Base-by-base conservation (phyloP, 2,888 invertebrate species). In the Acanthacorydalis orientalis region DNA sequence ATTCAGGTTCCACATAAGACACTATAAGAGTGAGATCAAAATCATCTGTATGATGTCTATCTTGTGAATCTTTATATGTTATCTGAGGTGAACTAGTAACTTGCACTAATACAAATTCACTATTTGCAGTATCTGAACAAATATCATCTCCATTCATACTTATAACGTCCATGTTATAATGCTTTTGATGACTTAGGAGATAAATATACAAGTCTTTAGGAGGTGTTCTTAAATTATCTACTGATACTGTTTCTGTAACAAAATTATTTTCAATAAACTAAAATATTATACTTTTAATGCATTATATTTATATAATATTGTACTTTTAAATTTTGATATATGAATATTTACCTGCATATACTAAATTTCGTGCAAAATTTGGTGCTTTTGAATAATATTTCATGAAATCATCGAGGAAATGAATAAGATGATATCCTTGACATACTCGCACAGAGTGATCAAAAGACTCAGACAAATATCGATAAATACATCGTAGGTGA, bases 311-410 rank as follows among this genome's bases (percentile, higher is more conserved):
- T 40, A 9, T 11, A 34, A 34, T 10, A 9, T 34, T 38, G 35
- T 39, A 16, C 38, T 7, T 47, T 23, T n/a, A n/a, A n/a, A 31
- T 12, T 23, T 16, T 38, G 32, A 45, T 47, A 14, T 12, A 41
- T 44, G 43, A 39, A 42, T 44, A 52, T 56, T 53, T 65, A 80
- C 82, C 81, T 60, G 80, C 73, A 56, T 78, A 72, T 31, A 84
- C 72, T 52, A 80, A 72, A 65, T 83, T 85, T 53, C 82, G 68
- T 1, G 85, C 80, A 59, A 77, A 83, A 62, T 80, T 80, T 2
- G 86, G 85, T 7, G 83, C 78, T 62, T 83, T 80, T 44, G 76
- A 78, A 59, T 84, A 85, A 60, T 83, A 83, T 59, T 80, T 78
- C 51, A 79, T 72, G 59, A 86, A 86, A 60, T 86, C 84, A 51